Conservation (phyloP, 2,113 vertebrate genomes). For the Dermatemys mawii region DNA sequence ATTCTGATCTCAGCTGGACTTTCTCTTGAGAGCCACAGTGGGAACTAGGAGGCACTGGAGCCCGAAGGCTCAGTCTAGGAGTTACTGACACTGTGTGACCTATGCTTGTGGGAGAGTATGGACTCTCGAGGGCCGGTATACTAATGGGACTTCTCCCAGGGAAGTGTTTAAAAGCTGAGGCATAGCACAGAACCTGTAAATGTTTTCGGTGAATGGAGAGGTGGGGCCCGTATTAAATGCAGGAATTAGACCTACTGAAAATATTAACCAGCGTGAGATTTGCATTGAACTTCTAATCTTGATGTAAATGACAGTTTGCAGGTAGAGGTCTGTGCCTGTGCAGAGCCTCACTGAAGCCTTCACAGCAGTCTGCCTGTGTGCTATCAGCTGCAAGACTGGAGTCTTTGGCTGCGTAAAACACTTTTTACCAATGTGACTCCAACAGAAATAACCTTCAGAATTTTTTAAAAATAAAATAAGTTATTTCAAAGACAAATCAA, state of each 20-base stretch:
- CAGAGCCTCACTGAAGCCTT: not conserved
- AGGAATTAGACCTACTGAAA: not conserved
- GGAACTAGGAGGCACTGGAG: not conserved
- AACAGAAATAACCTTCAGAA: not conserved
- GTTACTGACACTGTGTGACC: not conserved
- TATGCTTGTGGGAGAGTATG: not conserved
- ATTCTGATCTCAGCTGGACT: not conserved
- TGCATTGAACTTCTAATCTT: not conserved
- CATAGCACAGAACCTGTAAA: not conserved
- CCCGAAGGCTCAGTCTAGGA: not conserved
- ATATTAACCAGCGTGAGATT: not conserved
- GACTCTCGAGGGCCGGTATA: not conserved
- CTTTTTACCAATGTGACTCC: not conserved
- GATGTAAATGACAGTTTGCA: not conserved
- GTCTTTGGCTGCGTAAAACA: not conserved
- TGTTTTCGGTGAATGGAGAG: not conserved
- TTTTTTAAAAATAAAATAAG: not conserved
- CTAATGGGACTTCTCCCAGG: not conserved
- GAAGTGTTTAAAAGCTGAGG: not conserved
- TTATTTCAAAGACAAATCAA: slow-evolving; percentile 8
- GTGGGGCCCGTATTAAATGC: not conserved
- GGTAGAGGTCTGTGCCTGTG: not conserved
- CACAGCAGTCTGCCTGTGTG: not conserved
- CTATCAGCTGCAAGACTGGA: not conserved
- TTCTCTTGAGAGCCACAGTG: not conserved